Evolutionary conservation across 37 sponge, comb jelly and placozoan genomes (phyloP).

Genomic region (Mnemiopsis leidyi): DNA sequence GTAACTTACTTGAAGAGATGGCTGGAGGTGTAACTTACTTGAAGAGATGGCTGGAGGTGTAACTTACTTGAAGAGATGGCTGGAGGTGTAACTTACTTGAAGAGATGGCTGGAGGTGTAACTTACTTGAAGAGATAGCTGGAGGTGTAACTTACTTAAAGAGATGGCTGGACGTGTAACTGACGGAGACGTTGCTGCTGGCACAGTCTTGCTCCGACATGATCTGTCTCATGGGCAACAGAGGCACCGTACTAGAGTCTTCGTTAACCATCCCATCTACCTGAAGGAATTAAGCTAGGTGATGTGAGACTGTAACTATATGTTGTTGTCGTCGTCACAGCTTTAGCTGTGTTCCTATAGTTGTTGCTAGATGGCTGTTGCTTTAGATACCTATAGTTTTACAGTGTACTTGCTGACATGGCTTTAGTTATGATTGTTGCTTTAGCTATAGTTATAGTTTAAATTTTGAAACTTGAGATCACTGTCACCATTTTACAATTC

Average conservation of each 20-base stretch:
- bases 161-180: background rate
- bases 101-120: too few relatives aligned
- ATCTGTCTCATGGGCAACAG: background rate
- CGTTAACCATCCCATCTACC: conserved; percentile 3
- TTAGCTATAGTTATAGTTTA: background rate
- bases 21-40: too few relatives aligned
- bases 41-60: too few relatives aligned
- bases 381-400: too few relatives aligned
- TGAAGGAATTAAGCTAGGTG: background rate
- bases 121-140: too few relatives aligned
- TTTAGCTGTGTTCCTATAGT: too few relatives aligned
- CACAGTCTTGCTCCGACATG: background rate
- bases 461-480: background rate
- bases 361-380: too few relatives aligned
- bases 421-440: background rate
- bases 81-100: too few relatives aligned
- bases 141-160: too few relatives aligned
- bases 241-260: background rate
- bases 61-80: too few relatives aligned
- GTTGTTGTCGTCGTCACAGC: background rate
- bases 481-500: too few relatives aligned
- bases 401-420: background rate
- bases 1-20: too few relatives aligned
- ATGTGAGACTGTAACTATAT: background rate
- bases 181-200: background rate